phyloP scores from a whole-genome alignment of 1,140 invertebrate species.

The Trichoplusia ni region DNA sequence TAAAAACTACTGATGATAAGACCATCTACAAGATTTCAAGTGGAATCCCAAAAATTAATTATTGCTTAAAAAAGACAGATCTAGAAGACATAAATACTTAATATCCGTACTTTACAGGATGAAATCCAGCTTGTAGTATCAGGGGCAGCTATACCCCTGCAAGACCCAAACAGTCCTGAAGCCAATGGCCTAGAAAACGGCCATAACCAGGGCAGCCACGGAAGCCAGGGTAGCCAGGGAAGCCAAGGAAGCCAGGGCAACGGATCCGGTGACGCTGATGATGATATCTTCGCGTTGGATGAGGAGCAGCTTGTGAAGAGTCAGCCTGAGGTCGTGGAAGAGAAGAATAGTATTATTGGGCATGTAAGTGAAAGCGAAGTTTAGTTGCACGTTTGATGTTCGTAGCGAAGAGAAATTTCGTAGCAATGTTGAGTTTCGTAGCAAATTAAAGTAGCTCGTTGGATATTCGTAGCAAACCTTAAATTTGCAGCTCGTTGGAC shows the following conservation, averaged over 20 bases:
- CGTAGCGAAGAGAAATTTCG: too few relatives aligned
- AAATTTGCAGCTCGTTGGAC: too few relatives aligned
- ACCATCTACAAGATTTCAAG: too few relatives aligned
- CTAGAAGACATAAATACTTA: too few relatives aligned
- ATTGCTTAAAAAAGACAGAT: too few relatives aligned
- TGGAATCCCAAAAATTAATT: too few relatives aligned
- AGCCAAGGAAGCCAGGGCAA: slow-evolving; percentile 21
- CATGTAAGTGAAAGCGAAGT: slow-evolving; percentile 38
- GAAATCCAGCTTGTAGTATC: slow-evolving; percentile 91
- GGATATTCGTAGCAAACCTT: too few relatives aligned
- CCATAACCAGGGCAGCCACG: not conserved
- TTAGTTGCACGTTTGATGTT: too few relatives aligned
- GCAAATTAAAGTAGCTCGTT: too few relatives aligned
- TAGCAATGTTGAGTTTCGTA: too few relatives aligned
- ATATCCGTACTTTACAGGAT: slow-evolving; percentile 83
- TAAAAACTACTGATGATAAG: too few relatives aligned
- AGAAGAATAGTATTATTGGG: slow-evolving; percentile 47
- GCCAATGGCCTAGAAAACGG: slow-evolving; percentile 30
- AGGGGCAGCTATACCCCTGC: slow-evolving; percentile 58
- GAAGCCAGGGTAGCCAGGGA: not conserved
- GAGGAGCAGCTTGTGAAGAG: slow-evolving; percentile 62
- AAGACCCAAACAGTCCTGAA: slow-evolving; percentile 52
- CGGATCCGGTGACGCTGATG: slow-evolving; percentile 47
- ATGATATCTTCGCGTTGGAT: slow-evolving; percentile 70
- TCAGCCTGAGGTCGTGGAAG: slow-evolving; percentile 44